These are phyloP conservation scores for Craniophora ligustri DNA, from an alignment of 2,888 invertebrate species.

Conservation along the genomic window DNA sequence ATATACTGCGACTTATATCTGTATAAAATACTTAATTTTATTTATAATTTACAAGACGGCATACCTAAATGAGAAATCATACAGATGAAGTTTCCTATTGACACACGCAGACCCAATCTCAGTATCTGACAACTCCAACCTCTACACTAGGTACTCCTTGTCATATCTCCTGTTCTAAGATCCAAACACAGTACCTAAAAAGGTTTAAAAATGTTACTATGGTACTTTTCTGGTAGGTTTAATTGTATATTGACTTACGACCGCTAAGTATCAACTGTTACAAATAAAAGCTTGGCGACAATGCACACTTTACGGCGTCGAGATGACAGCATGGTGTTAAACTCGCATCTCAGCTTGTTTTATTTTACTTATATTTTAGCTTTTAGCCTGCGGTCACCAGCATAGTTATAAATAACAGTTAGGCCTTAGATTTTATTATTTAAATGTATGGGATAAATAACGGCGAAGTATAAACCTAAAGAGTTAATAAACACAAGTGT, in stretches of 20 bases:
- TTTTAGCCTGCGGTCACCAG: constrained; percentile 21
- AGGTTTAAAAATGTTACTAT: no score
- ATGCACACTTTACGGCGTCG: not conserved
- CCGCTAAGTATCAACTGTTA: not conserved
- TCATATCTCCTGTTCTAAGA: no score
- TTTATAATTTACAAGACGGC: no score
- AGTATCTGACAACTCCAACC: no score
- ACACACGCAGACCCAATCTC: no score
- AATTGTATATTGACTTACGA: constrained; percentile 1
- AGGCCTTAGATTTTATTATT: not conserved
- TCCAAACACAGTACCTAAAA: no score
- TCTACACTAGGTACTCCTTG: no score
- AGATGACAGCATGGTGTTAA: constrained; percentile 12
- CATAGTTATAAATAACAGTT: not conserved
- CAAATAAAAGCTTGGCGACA: constrained; percentile 8
- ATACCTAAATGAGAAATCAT: no score
- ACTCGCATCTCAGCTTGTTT: constrained; percentile 6
- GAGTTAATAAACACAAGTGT: no score
- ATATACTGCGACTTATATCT: no score
- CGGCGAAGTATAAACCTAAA: not conserved
- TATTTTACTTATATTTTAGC: constrained; percentile 6
- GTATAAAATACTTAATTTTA: no score
- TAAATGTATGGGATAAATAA: not conserved
- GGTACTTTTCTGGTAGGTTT: not conserved
- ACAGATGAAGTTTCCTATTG: no score